A percentile compares a stretch with the other conserved stretches of the same genome.
phyloP scores from a whole-genome alignment of 2,797 vertebrate species.

The Eidolon dupreanum region DNA sequence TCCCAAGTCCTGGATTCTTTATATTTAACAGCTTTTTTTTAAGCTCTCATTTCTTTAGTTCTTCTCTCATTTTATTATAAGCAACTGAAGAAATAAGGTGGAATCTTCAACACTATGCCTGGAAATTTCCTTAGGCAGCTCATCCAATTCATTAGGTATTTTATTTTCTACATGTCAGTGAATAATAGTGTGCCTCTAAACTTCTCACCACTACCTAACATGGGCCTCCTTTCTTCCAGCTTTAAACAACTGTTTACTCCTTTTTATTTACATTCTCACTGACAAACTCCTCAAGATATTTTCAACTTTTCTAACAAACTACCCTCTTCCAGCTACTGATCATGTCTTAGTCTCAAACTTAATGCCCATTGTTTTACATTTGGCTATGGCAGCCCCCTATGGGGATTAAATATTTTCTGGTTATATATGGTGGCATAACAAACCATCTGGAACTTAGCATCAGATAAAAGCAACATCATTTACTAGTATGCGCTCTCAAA shows the following conservation, averaged over 20 bases:
- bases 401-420: background rate
- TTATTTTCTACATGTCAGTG: slow-evolving; percentile 12
- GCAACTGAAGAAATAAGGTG: slow-evolving; percentile 21
- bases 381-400: background rate
- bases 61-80: slow-evolving; percentile 41
- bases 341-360: background rate
- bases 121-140: background rate
- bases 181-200: background rate
- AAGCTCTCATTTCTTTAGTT: slow-evolving; percentile 59
- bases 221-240: background rate
- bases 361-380: background rate
- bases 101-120: background rate
- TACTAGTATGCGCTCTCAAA: background rate
- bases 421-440: background rate
- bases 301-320: background rate
- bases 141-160: background rate
- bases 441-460: background rate
- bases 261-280: background rate
- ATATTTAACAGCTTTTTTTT: slow-evolving; percentile 54
- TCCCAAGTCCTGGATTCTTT: slow-evolving; percentile 54
- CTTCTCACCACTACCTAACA: background rate
- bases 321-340: background rate
- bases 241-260: background rate
- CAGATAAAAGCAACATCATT: background rate
- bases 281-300: background rate